Evolutionary conservation across 2,113 vertebrate species (phyloP), one percentile per base, ranked within the genome.

Genomic region (Agapornis roseicollis): DNA sequence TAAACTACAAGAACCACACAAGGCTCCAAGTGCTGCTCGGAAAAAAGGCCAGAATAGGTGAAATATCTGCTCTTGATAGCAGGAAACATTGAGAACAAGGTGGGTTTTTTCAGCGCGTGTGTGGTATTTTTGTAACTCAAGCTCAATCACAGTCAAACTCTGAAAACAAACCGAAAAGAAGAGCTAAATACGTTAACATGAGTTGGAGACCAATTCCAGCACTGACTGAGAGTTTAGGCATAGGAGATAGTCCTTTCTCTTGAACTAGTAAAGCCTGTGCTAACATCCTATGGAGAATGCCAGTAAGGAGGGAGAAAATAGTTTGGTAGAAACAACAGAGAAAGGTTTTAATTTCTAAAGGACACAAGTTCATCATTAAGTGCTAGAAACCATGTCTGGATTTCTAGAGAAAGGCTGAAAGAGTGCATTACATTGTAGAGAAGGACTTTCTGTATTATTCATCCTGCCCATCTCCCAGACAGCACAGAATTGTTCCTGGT

Each of bases 361-460:
- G 87, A 61, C 27, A 28, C 24, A 69, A 50, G 42, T 37, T 76
- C 58, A 27, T n/a, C 74, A 83, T 4, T 11, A 37, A 89, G 28
- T 31, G 31, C 61, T 73, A 89, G 66, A 82, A 89, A 53, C 4
- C 2, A 1, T 15, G n/a, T 27, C 71, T 89, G 74, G 58, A 46
- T 63, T 93, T 88, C n/a, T 82, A 63, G 35, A 66, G 46, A 22
- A 77, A 71, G 56, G 63, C 64, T 94, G 80, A 8, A 89, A 52
- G 86, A 63, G 49, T 47, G 44, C 84, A 35, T 91, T 80, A 33
- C 15, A 1, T 5, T 74, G 41, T 7, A 15, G 50, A 63, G 81
- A 61, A 80, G 78, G 39, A 70, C 42, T 93, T 96, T 94, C 85
- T 88, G 23, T 20, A 29, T 91, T 80, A 37, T 76, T 91, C 94